phyloP scores from a whole-genome alignment of 2,888 invertebrate genomes.

The Andrena flavipes region DNA sequence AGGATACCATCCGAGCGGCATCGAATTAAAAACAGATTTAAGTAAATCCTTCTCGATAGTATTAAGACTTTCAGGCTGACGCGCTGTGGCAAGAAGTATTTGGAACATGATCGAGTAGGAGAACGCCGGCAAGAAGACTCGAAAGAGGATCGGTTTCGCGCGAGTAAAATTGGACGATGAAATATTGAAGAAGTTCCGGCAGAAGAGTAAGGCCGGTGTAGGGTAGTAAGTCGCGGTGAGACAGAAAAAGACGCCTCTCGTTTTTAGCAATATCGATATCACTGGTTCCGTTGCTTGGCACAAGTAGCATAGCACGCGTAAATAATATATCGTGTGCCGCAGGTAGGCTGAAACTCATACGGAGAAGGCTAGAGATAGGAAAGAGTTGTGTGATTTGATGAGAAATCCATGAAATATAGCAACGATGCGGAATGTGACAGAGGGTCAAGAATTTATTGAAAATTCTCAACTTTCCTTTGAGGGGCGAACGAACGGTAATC shows the following conservation, averaged over 20 bases:
- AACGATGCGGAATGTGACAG: background rate
- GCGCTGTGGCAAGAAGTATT: slow-evolving; percentile 15
- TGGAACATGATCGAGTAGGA: slow-evolving; percentile 5
- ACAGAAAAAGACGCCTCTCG: slow-evolving; percentile 8
- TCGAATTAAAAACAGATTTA: background rate
- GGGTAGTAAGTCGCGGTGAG: background rate
- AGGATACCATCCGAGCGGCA: background rate
- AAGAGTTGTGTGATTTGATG: too few species aligned
- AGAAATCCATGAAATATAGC: background rate
- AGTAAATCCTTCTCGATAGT: background rate
- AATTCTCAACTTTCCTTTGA: background rate
- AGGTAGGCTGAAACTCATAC: background rate
- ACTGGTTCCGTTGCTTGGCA: background rate
- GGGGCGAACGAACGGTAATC: background rate
- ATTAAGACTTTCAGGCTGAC: background rate
- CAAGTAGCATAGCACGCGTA: slow-evolving; percentile 32
- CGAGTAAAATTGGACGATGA: slow-evolving; percentile 54
- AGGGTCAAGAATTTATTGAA: background rate
- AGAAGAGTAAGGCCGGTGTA: background rate
- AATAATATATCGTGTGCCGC: slow-evolving; percentile 50
- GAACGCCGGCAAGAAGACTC: slow-evolving; percentile 32
- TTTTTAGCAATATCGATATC: slow-evolving; percentile 64
- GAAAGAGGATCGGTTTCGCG: slow-evolving; percentile 31
- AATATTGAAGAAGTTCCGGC: slow-evolving; percentile 53
- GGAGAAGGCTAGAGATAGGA: too few species aligned